Base-by-base conservation (phyloP, 2,888 invertebrate genomes). In the Archips xylosteana region DNA sequence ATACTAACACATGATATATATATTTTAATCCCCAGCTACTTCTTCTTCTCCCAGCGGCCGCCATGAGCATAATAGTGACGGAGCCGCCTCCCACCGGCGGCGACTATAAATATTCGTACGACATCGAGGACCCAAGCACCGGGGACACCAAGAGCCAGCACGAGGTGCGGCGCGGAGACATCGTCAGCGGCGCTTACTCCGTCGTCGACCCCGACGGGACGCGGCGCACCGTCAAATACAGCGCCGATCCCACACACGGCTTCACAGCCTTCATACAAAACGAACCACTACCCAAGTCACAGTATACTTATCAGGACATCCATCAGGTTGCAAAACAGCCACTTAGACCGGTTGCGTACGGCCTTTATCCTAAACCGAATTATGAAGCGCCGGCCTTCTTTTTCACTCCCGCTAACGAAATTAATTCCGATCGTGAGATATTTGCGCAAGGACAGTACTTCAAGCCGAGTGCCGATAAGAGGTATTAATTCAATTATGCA, bases 111-210 rank as follows among this genome's bases (percentile, higher is more conserved):
- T 95, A 92, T 78, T 91, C 92, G 2, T 95, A 94, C 79, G 85
- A 89, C 67, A 83, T 92, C 88, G 95, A 91, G 89, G 96, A 95
- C 92, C 96, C 89, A 2, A 82, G 85, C 1, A 94, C 94, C 0
- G 94, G 94, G 49, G 95, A 94, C 77, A 85, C 85, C 13, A 94
- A 94, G 80, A 92, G 89, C 66, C 89, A 92, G 75, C 90, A 92
- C 69, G 94, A 94, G 78, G 81, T 86, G 54, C 86, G 91, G 45
- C 86, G 83, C 71, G 95, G 94, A 0, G 90, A 90, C 72, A 80
- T 89, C 0, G 93, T 94, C 9, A 88, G 83, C 6, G 94, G 94
- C 34, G 88, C 90, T 0, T 95, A 94, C 76, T 86, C 91, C 0
- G 86, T 94, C 2, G 76, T 93, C n/a, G 93, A 94, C 45, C 89